These are phyloP conservation scores for Cheilosia vulpina DNA, from an alignment of 2,888 invertebrate species.

Conservation along the genomic window DNA sequence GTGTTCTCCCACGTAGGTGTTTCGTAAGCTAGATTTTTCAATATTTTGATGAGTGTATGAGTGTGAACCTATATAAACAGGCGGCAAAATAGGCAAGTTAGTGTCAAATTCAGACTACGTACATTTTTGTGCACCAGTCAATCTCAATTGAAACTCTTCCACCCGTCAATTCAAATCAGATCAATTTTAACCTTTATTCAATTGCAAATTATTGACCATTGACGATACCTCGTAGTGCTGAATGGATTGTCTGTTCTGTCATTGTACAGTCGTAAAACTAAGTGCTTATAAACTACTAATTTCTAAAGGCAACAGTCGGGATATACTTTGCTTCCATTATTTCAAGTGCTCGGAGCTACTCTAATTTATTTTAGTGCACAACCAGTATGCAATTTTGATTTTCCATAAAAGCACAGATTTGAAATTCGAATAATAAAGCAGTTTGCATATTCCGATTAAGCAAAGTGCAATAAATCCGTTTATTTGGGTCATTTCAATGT, in stretches of 20 bases:
- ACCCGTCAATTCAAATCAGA: too few relatives aligned
- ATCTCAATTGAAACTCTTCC: too few relatives aligned
- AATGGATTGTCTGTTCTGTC: not conserved
- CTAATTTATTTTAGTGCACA: not conserved
- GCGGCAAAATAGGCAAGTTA: too few relatives aligned
- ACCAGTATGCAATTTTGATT: constrained; percentile 13
- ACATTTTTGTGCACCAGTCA: too few relatives aligned
- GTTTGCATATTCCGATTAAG: constrained; percentile 40
- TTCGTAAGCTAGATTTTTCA: too few relatives aligned
- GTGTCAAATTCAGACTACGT: too few relatives aligned
- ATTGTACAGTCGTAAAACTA: not conserved
- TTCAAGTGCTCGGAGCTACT: not conserved
- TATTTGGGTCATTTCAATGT: constrained; percentile 5
- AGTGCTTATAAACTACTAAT: not conserved
- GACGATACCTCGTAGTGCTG: not conserved
- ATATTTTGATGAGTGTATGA: too few relatives aligned
- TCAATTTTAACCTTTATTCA: too few relatives aligned
- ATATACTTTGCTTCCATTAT: constrained; percentile 1
- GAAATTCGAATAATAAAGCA: not conserved
- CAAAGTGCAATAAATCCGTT: constrained; percentile 18
- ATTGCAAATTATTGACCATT: too few relatives aligned
- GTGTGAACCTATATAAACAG: too few relatives aligned
- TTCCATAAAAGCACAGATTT: constrained; percentile 19
- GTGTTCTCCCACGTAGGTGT: too few relatives aligned
- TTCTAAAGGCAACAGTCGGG: not conserved